phyloP scores from a whole-genome alignment of 2,113 vertebrate species.

The Corythaixoides concolor region DNA sequence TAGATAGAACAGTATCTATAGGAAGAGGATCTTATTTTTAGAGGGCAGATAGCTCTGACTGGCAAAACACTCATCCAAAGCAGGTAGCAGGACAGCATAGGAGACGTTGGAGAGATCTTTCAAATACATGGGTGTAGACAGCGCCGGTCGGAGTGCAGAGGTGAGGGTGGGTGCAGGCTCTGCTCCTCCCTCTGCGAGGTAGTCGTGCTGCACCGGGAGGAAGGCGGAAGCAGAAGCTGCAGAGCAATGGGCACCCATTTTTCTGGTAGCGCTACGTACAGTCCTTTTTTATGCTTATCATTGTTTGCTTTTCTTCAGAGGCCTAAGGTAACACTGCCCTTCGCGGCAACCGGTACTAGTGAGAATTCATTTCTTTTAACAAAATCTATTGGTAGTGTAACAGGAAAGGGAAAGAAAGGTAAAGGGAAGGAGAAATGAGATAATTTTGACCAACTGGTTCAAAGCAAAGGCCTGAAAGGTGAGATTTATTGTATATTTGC shows the following conservation, averaged over 20 bases:
- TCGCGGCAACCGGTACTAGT: neutral
- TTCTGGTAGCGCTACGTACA: neutral
- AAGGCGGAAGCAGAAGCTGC: neutral
- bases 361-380: neutral
- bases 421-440: neutral
- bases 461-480: neutral
- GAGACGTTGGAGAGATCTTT: neutral
- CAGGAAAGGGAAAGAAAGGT: neutral
- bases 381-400: neutral
- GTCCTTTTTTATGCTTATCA: neutral
- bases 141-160: neutral
- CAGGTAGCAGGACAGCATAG: neutral
- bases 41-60: neutral
- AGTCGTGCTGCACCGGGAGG: neutral
- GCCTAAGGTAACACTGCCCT: neutral
- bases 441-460: neutral
- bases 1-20: neutral
- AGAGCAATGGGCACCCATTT: accelerated
- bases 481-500: neutral
- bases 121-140: accelerated
- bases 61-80: neutral
- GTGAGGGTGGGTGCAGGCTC: neutral
- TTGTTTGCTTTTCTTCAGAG: neutral
- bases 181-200: neutral
- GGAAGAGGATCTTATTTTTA: neutral